These are phyloP conservation scores for Danionella dracula DNA, from an alignment of 2,797 vertebrate species.

Conservation along the genomic window DNA sequence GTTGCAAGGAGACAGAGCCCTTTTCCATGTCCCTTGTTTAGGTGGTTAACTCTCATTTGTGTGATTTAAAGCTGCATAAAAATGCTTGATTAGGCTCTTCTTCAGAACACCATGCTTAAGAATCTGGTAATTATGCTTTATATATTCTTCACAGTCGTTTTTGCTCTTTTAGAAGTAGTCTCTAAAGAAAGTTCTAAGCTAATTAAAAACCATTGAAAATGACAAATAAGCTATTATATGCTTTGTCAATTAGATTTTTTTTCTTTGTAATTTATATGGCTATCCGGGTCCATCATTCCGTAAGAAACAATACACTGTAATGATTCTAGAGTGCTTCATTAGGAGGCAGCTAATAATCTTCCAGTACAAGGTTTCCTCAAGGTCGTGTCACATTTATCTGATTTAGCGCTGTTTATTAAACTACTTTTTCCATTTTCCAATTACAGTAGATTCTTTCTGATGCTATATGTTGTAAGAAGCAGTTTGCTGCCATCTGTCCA, in stretches of 20 bases:
- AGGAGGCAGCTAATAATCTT: neutral
- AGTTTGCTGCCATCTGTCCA: neutral
- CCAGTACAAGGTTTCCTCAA: neutral
- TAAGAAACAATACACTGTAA: too few species aligned
- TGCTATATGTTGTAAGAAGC: neutral
- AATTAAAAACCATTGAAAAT: neutral
- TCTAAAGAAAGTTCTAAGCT: neutral
- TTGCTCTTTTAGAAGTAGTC: neutral
- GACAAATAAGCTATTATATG: neutral
- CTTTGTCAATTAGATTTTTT: neutral
- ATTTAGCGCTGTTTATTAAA: neutral
- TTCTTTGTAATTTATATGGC: too few species aligned
- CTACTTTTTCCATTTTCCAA: neutral
- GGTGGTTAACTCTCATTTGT: conserved; percentile 6
- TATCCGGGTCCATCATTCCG: too few species aligned
- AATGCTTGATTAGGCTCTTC: conserved; percentile 13
- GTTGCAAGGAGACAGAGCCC: neutral
- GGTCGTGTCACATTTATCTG: neutral
- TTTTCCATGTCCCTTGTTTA: neutral
- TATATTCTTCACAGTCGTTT: neutral
- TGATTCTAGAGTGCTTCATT: too few species aligned
- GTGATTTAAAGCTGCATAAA: neutral
- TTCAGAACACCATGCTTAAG: neutral
- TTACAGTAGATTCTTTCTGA: neutral
- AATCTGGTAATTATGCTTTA: conserved; percentile 2